Evolutionary conservation across 1,140 invertebrate species (phyloP).

Genomic region (Riptortus pedestris): DNA sequence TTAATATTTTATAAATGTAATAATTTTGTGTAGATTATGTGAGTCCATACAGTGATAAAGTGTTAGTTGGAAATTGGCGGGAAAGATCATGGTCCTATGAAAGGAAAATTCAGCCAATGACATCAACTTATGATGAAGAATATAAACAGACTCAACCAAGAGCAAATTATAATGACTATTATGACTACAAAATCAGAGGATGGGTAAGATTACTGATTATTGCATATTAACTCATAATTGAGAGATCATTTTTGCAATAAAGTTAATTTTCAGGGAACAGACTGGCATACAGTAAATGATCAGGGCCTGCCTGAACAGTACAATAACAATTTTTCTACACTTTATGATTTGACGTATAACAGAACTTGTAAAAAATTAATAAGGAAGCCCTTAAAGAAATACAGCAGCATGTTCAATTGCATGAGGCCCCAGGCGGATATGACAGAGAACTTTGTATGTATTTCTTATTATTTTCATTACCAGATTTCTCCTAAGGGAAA

Average conservation of each 20-base stretch:
- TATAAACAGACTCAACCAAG: neutral
- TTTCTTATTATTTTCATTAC: neutral
- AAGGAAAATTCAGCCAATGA: neutral
- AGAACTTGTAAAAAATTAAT: neutral
- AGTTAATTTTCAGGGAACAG: constrained; percentile 4
- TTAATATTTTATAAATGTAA: too few species aligned
- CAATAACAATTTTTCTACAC: constrained; percentile 4
- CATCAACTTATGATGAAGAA: neutral
- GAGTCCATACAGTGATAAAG: constrained; percentile 10
- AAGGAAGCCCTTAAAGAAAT: neutral
- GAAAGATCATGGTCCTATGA: neutral
- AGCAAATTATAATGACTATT: neutral
- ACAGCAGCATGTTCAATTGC: neutral
- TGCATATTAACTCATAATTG: too few species aligned
- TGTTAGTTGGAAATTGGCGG: constrained; percentile 7
- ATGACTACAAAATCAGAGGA: neutral
- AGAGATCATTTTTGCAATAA: too few species aligned
- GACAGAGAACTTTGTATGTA: constrained; percentile 9
- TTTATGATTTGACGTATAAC: neutral
- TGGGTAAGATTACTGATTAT: neutral
- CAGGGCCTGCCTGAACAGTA: constrained; percentile 1
- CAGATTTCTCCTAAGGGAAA: too few species aligned
- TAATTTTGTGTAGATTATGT: neutral
- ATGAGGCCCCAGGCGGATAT: constrained; percentile 1
- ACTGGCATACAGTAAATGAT: neutral